These are phyloP conservation scores for Grallaria varia DNA, from an alignment of 2,113 vertebrate species.

Conservation along the genomic window DNA sequence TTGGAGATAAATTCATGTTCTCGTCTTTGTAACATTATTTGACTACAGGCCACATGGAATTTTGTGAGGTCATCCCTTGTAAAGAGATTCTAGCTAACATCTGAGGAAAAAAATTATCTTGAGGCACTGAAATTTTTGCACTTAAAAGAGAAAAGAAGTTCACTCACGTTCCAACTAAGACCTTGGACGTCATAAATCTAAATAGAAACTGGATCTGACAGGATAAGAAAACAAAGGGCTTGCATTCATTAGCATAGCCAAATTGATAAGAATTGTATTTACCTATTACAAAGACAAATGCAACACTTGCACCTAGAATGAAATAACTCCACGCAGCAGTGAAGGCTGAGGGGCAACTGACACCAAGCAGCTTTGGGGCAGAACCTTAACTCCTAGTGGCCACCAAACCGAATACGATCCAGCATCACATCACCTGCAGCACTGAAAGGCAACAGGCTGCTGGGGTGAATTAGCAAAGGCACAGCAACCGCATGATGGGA, in stretches of 20 bases:
- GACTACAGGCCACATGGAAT: background rate
- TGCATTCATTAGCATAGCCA: rapidly evolving
- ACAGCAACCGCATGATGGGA: background rate
- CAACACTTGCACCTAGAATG: background rate
- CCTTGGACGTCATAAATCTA: background rate
- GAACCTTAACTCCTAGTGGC: background rate
- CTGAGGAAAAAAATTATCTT: background rate
- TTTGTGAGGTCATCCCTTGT: background rate
- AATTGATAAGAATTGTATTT: background rate
- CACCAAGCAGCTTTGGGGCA: background rate
- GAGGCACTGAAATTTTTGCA: background rate
- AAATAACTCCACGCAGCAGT: background rate
- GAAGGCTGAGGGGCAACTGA: background rate
- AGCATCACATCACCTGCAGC: background rate
- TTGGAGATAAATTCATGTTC: background rate
- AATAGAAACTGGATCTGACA: background rate
- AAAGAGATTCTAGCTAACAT: background rate
- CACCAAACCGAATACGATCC: background rate
- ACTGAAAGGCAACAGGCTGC: background rate
- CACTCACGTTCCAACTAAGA: background rate
- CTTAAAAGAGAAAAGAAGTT: background rate
- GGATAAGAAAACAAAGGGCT: background rate
- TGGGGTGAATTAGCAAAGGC: background rate
- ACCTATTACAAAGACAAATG: background rate
- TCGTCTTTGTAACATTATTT: constrained; percentile 14